phyloP scores from a whole-genome alignment of 2,888 invertebrate species.

The Melolontha melolontha region DNA sequence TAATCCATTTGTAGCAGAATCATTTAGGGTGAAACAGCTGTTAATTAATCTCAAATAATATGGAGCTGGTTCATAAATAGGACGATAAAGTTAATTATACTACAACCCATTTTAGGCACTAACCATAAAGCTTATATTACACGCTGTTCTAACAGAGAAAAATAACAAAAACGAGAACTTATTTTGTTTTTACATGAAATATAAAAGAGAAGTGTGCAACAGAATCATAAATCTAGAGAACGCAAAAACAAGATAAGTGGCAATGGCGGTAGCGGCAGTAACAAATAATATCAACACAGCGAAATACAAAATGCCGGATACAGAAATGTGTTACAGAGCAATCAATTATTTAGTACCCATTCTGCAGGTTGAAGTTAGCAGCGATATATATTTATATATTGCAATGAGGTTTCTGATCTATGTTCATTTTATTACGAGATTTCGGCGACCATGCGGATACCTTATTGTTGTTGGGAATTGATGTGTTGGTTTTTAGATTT shows the following conservation, averaged over 20 bases:
- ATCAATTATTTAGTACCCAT: constrained; percentile 56
- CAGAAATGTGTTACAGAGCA: constrained; percentile 54
- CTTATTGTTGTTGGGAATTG: constrained; percentile 33
- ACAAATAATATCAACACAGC: constrained; percentile 37
- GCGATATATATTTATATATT: constrained; percentile 53
- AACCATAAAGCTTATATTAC: constrained; percentile 1
- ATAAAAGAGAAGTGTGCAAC: constrained; percentile 50
- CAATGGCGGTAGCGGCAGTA: constrained; percentile 1
- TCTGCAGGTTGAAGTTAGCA: constrained; percentile 51
- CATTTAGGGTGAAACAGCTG: constrained; percentile 14
- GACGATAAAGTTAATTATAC: constrained; percentile 18
- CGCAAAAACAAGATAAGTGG: constrained; percentile 48
- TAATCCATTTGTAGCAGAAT: not conserved
- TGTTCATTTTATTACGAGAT: constrained; percentile 42
- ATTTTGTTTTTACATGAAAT: constrained; percentile 46
- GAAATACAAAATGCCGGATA: constrained; percentile 51
- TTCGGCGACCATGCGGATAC: constrained; percentile 34
- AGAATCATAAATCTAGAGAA: constrained; percentile 52
- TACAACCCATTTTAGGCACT: constrained; percentile 8
- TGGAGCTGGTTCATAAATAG: constrained; percentile 17
- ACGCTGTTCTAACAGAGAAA: not conserved
- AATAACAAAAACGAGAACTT: constrained; percentile 36
- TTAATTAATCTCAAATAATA: constrained; percentile 18
- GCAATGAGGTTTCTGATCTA: constrained; percentile 44
- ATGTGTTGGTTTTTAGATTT: constrained; percentile 10